Conservation (phyloP, 53 echinoderm and acorn worm species). For the Hippasteria phrygiana region DNA sequence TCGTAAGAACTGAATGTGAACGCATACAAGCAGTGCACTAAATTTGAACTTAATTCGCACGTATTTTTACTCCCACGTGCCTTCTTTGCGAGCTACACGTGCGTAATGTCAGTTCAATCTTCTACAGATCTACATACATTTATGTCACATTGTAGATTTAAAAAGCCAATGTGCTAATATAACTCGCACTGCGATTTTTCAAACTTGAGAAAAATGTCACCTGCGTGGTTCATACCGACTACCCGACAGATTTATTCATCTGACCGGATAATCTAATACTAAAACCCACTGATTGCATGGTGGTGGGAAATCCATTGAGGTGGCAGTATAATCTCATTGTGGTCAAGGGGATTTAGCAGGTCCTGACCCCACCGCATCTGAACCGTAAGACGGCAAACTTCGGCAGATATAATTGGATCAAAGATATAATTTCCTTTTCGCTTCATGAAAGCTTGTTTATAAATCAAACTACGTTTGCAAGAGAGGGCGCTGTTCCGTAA, state of each 20-base stretch:
- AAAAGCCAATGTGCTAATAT: background rate
- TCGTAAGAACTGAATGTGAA: too few relatives aligned
- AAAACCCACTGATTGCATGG: conserved; percentile 27
- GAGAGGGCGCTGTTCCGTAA: background rate
- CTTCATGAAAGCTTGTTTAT: background rate
- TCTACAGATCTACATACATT: too few relatives aligned
- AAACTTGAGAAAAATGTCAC: background rate
- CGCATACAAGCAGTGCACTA: too few relatives aligned
- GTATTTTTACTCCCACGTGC: too few relatives aligned
- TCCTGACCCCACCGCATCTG: conserved; percentile 24
- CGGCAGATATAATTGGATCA: conserved; percentile 31
- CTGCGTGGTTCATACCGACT: background rate
- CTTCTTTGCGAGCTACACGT: too few relatives aligned
- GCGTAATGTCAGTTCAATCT: too few relatives aligned
- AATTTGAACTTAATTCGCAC: too few relatives aligned
- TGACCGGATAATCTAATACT: conserved; percentile 38
- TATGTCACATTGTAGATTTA: background rate
- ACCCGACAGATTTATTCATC: background rate
- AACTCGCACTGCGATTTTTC: background rate
- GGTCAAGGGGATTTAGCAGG: conserved; percentile 26
- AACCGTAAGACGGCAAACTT: background rate
- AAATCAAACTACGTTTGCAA: background rate
- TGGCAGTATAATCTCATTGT: conserved; percentile 39
- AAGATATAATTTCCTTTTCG: background rate
- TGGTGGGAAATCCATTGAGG: background rate